Evolutionary conservation across 2,113 vertebrate genomes (phyloP).

Genomic region (Barnardius zonarius): DNA sequence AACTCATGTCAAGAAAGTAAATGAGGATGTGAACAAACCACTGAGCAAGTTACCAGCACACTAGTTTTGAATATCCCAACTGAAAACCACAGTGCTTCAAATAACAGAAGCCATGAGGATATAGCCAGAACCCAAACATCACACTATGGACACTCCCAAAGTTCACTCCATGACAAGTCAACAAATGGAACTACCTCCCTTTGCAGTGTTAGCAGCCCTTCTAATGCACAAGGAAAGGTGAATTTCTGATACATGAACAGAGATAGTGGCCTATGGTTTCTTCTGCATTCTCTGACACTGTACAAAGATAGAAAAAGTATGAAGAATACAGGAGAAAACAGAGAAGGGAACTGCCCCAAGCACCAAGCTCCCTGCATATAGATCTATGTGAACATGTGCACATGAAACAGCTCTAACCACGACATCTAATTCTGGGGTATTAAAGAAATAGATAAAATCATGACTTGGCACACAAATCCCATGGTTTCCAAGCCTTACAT

Average conservation of each 20-base stretch:
- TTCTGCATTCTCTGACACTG: not conserved
- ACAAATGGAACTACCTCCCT: not conserved
- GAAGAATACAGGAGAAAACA: not conserved
- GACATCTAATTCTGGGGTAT: not conserved
- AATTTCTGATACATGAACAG: not conserved
- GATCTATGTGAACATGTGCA: rapidly evolving
- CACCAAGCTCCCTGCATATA: not conserved
- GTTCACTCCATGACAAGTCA: rapidly evolving
- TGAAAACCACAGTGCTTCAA: not conserved
- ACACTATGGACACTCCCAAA: not conserved
- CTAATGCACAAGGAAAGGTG: not conserved
- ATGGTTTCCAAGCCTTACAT: not conserved
- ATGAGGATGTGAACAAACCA: not conserved
- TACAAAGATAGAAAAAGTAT: not conserved
- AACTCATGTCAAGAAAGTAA: not conserved
- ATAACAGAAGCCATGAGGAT: not conserved
- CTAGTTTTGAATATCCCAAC: not conserved
- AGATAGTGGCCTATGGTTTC: not conserved
- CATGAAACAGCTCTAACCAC: not conserved
- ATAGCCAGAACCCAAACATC: not conserved
- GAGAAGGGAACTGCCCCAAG: not conserved
- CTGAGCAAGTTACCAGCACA: not conserved
- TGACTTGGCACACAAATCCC: not conserved
- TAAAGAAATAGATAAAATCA: not conserved
- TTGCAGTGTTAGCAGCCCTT: not conserved